Evolutionary conservation across 1,140 invertebrate genomes (phyloP), one percentile per base, ranked within the genome.

Genomic region (Drosophila burlai): DNA sequence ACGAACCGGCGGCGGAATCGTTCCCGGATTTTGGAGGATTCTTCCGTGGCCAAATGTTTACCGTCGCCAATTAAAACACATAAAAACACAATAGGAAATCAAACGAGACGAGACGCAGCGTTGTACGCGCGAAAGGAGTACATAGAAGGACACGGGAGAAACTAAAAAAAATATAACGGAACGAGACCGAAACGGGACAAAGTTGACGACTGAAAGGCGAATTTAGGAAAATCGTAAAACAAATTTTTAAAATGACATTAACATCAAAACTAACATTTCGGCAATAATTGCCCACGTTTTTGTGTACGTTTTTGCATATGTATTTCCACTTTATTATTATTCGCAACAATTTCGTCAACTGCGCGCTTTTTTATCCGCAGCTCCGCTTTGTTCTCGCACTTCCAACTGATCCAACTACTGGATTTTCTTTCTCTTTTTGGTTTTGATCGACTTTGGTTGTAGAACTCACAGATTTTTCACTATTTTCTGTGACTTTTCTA

Each of bases 61-160:
- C 18, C 13, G 21, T 26, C 15, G 15, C 21, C 21, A 57, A 57
- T 57, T 26, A 15, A 26, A 55, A 55, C 13, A 54, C 46, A 49
- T 9, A 9, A 55, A 38, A 38, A 55, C 52, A 55, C 54, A 79
- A 71, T 59, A 38, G 40, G 57, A 62, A 47, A 16, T 62, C 54
- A 43, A 47, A 59, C 46, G 47, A 38, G 15, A 36, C 36, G 43
- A 15, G 31, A 13, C 31, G 15, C 9, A 34, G 10, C 21, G 34
- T 10, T 55, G 40, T 60, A 58, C 74, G 50, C 80, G 60, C 29
- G 38, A 36, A 76, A 62, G 38, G 55, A 47, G 21, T 16, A 52
- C 34, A 21, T 18, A 65, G 49, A 72, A 79, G 55, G 63, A 82
- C 78, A 57, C 57, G 34, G 46, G 29, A 76, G 83, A 79, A 49